Evolutionary conservation across 2,888 invertebrate genomes (phyloP).

Genomic region (Cloeon dipterum): DNA sequence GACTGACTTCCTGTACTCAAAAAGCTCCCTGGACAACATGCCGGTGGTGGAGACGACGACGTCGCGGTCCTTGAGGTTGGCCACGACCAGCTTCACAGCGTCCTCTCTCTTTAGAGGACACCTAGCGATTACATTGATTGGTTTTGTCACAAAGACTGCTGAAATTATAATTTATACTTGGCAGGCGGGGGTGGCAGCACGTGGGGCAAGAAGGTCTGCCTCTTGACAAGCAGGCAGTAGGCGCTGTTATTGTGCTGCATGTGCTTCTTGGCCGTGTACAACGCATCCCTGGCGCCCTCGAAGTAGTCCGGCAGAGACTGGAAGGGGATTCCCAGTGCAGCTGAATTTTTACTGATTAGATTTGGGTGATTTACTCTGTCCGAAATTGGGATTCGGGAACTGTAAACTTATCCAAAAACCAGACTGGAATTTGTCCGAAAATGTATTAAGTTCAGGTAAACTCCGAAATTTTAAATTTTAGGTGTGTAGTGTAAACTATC

Average conservation of each 20-base stretch:
- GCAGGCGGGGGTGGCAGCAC: conserved; percentile 9
- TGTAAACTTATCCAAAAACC: no score
- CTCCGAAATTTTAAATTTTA: no score
- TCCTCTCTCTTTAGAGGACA: conserved; percentile 15
- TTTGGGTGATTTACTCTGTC: no score
- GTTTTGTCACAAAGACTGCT: no score
- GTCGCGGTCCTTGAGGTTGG: conserved; percentile 15
- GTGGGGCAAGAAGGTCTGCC: conserved; percentile 20
- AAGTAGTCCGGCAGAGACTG: conserved; percentile 19
- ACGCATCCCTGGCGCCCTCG: conserved; percentile 17
- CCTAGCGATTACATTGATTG: no score
- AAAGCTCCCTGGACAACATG: conserved; percentile 21
- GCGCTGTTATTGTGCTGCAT: conserved; percentile 18
- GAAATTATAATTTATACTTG: conserved; percentile 3
- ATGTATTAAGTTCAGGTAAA: no score
- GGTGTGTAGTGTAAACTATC: no score
- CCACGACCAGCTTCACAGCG: conserved; percentile 15
- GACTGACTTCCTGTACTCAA: conserved; percentile 16
- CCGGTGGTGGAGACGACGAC: conserved; percentile 20
- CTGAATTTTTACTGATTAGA: no score
- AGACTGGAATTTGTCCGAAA: no score
- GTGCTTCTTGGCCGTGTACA: conserved; percentile 18
- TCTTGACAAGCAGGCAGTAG: conserved; percentile 19
- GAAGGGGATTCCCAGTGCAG: conserved; percentile 15
- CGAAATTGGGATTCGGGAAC: no score